Conservation (phyloP, 2,888 invertebrate genomes). For the Myopa tessellatipennis region DNA sequence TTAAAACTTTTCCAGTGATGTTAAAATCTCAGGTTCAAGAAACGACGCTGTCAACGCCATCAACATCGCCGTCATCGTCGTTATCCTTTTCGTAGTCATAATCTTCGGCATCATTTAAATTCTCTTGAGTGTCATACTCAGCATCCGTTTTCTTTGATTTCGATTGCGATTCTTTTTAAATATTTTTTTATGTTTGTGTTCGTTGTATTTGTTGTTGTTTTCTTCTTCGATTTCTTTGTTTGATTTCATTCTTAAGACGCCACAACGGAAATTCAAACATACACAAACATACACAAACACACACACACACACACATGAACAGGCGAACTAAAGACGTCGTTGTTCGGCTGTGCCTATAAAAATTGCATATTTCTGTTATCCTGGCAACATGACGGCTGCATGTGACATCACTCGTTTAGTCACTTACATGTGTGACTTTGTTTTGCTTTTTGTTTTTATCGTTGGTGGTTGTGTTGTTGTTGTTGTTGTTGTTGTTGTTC, state of each 20-base stretch:
- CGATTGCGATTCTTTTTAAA: background rate
- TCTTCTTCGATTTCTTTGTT: background rate
- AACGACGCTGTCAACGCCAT: no score
- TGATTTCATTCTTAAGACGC: conserved; percentile 17
- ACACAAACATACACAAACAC: background rate
- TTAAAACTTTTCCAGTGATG: no score
- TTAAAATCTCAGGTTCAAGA: no score
- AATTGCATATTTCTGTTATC: conserved; percentile 3
- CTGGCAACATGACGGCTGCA: conserved; percentile 17
- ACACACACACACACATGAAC: background rate
- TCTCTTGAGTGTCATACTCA: background rate
- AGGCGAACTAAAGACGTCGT: conserved; percentile 2
- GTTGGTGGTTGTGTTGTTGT: background rate
- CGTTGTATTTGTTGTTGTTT: background rate
- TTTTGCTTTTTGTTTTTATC: background rate
- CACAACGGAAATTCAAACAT: conserved; percentile 10
- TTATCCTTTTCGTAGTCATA: background rate
- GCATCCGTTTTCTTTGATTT: background rate
- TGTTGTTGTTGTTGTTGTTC: background rate
- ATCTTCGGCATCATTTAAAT: background rate
- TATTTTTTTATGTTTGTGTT: background rate
- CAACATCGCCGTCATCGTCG: background rate
- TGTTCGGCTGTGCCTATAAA: background rate
- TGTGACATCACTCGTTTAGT: background rate
- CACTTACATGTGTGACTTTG: background rate